Percentiles rank a stretch among this genome's conserved stretches.
Conservation (phyloP, 1,140 invertebrate species). For the Delia radicum region DNA sequence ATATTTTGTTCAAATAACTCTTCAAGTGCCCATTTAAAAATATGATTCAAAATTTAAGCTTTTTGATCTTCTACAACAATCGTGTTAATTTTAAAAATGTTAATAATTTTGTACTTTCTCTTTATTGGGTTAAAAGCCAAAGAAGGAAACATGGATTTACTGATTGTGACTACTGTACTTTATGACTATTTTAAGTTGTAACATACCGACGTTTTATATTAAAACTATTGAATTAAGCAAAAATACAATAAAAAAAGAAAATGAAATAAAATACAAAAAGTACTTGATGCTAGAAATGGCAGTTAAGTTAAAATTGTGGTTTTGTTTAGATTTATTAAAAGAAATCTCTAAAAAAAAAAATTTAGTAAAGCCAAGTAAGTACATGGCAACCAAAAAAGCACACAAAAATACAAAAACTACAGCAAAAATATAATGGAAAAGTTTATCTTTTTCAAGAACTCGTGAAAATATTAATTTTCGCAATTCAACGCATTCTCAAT, state of each 20-base stretch:
- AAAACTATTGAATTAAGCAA: background rate
- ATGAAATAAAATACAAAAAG: background rate
- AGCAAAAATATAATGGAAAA: background rate
- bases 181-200: conserved; percentile 8
- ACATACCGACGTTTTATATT: background rate
- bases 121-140: background rate
- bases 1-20: no score
- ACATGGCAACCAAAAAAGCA: background rate
- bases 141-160: background rate
- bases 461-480: background rate
- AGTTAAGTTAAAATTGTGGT: background rate
- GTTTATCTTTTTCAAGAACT: background rate
- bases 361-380: background rate
- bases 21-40: no score
- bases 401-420: no score
- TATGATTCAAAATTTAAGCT: no score
- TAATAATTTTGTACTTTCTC: background rate
- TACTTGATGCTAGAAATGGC: background rate
- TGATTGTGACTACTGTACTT: conserved; percentile 12
- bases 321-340: background rate
- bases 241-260: no score
- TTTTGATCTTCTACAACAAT: no score
- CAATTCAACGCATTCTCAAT: background rate
- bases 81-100: background rate
- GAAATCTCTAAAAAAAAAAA: background rate